These are phyloP conservation scores for Poecilia velifera DNA, from an alignment of 2,797 vertebrate species.

Conservation along the genomic window DNA sequence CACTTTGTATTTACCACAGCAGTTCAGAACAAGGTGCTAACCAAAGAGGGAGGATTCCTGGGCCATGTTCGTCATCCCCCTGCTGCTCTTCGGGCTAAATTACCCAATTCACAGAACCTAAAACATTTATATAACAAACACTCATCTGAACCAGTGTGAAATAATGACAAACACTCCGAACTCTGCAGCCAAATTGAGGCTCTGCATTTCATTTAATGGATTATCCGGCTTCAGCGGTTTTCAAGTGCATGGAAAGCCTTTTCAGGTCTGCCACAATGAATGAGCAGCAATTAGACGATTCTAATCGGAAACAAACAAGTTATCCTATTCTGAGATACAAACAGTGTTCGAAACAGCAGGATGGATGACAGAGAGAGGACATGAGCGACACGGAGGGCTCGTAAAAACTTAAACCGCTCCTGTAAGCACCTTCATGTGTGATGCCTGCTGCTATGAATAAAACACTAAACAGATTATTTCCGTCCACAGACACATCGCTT, in stretches of 20 bases:
- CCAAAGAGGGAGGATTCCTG: not conserved
- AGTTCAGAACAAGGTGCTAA: not conserved
- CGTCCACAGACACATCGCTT: constrained; percentile 25
- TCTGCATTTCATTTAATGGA: constrained; percentile 21
- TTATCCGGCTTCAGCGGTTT: constrained; percentile 9
- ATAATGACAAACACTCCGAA: constrained; percentile 10
- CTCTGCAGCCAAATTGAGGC: not conserved
- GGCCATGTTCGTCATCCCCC: not conserved
- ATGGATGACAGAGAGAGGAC: constrained; percentile 22
- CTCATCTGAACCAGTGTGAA: constrained; percentile 11
- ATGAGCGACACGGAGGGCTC: constrained; percentile 2
- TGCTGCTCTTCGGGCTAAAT: not conserved
- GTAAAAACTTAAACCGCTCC: constrained; percentile 28
- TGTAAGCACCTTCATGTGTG: constrained; percentile 40
- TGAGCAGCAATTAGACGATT: constrained; percentile 10
- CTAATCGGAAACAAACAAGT: constrained; percentile 20
- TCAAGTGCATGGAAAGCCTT: constrained; percentile 10
- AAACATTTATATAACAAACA: constrained; percentile 32
- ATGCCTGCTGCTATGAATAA: constrained; percentile 40
- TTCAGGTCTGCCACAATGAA: constrained; percentile 14
- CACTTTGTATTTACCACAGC: not conserved
- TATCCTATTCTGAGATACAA: constrained; percentile 17
- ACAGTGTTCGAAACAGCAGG: constrained; percentile 28
- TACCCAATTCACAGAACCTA: constrained; percentile 28
- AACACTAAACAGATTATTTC: constrained; percentile 51